phyloP scores from a whole-genome alignment of 2,888 invertebrate genomes.

The Phasia obesa region DNA sequence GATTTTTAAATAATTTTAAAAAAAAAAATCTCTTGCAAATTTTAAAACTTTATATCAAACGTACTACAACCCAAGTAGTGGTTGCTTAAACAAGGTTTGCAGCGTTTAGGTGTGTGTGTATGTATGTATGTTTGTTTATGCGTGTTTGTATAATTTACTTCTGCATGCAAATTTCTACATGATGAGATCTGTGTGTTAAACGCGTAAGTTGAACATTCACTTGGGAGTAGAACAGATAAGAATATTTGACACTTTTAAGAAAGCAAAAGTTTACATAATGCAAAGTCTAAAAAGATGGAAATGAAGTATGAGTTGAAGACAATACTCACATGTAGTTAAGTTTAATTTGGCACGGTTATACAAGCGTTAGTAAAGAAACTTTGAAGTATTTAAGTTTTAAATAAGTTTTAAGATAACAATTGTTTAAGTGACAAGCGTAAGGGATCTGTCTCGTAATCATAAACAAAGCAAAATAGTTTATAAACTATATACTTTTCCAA shows the following conservation, averaged over 20 bases:
- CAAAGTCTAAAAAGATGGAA: conserved; percentile 16
- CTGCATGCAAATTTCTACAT: neutral
- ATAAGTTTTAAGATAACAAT: too few species aligned
- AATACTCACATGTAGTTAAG: conserved; percentile 8
- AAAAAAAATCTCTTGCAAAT: neutral
- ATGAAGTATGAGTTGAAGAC: too few species aligned
- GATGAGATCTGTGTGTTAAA: neutral
- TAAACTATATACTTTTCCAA: too few species aligned
- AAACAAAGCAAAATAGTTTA: too few species aligned
- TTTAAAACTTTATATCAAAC: conserved; percentile 33
- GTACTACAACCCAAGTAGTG: conserved; percentile 15
- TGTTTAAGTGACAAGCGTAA: too few species aligned
- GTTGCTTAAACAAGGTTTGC: conserved; percentile 22
- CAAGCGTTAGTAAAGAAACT: neutral
- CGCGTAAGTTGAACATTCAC: conserved; percentile 13
- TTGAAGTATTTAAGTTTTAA: neutral
- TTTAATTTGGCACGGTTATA: conserved; percentile 8
- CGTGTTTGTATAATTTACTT: conserved; percentile 14
- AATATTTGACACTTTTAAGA: conserved; percentile 38
- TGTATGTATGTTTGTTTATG: neutral
- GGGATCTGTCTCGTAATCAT: too few species aligned
- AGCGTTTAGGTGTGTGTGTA: too few species aligned
- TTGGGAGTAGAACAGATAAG: conserved; percentile 37
- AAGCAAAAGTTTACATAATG: conserved; percentile 41
- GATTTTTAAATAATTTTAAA: neutral